Base-by-base conservation (phyloP, 2,888 invertebrate species). In the Leucania comma region DNA sequence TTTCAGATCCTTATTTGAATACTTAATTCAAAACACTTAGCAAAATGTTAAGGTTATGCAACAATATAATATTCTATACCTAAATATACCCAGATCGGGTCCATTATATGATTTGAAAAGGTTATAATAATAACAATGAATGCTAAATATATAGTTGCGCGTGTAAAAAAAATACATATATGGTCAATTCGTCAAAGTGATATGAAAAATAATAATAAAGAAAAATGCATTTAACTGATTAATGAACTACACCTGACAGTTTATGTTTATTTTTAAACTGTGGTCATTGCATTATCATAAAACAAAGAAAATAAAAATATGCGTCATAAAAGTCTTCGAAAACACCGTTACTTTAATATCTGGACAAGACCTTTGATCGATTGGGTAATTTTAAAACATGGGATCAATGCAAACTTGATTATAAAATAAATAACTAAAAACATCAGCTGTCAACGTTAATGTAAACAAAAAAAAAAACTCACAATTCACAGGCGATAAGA, bases 401-500 rank as follows among this genome's bases (percentile, higher is more conserved):
- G 58, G 70, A 67, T 78, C 70, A 70, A 72, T 60, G 69, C 51
- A 10, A 75, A 68, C 59, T 54, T 62, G 61, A 65, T 71, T 70
- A 62, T 61, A 57, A 72, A 65, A 65, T 50, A 67, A 69, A 76
- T 26, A 38, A 60, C 57, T 54, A 70, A 74, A 73, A 64, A 71
- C 53, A 82, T 79, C 68, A 79, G 66, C 68, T 79, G 78, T 50
- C 56, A 70, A 65, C 46, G 54, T 58, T 56, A 71, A 80, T 60
- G 68, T 75, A 70, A 80, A 80, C 80, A 84, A 73, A 78, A 79
- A 73, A 78, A 79, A 66, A 73, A 72, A 53, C 51, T 61, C n/a
- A 66, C 74, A 78, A 80, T 72, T 81, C 68, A 77, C 72, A 68
- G 57, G 38, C 68, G 87, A 87, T 89, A 88, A 88, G 88, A 88